phyloP scores from a whole-genome alignment of 1,140 invertebrate genomes.

The Lanistes nyassanus region DNA sequence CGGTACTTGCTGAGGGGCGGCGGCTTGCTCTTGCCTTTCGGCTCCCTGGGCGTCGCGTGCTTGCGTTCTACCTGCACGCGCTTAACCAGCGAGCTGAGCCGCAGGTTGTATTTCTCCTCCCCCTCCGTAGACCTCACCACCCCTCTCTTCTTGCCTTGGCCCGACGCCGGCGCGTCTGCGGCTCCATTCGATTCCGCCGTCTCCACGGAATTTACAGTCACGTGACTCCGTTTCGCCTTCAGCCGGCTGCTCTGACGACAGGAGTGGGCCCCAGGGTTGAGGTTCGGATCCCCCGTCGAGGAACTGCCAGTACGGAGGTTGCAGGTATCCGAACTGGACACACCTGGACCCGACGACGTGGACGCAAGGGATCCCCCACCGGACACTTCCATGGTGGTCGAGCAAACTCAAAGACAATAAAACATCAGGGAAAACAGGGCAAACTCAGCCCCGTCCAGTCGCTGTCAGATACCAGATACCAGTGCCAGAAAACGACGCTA shows the following conservation, averaged over 20 bases:
- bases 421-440: neutral
- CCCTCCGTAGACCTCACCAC: neutral
- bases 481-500: too few species aligned
- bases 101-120: slow-evolving; percentile 68
- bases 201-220: neutral
- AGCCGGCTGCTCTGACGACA: slow-evolving; percentile 18
- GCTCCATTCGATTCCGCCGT: neutral
- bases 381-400: neutral
- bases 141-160: neutral
- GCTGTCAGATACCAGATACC: too few species aligned
- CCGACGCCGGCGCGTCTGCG: neutral
- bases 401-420: neutral
- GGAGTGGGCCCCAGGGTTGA: neutral
- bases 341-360: neutral
- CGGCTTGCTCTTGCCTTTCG: slow-evolving; percentile 77
- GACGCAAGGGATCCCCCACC: neutral
- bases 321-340: neutral
- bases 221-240: slow-evolving; percentile 7
- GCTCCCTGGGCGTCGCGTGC: slow-evolving; percentile 55
- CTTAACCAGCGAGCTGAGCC: slow-evolving; percentile 70
- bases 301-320: neutral
- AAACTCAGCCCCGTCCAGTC: too few species aligned
- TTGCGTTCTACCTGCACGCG: slow-evolving; percentile 68
- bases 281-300: neutral
- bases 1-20: slow-evolving; percentile 89